phyloP scores from a whole-genome alignment of 2,797 vertebrate species.

The Linurgus olivaceus region DNA sequence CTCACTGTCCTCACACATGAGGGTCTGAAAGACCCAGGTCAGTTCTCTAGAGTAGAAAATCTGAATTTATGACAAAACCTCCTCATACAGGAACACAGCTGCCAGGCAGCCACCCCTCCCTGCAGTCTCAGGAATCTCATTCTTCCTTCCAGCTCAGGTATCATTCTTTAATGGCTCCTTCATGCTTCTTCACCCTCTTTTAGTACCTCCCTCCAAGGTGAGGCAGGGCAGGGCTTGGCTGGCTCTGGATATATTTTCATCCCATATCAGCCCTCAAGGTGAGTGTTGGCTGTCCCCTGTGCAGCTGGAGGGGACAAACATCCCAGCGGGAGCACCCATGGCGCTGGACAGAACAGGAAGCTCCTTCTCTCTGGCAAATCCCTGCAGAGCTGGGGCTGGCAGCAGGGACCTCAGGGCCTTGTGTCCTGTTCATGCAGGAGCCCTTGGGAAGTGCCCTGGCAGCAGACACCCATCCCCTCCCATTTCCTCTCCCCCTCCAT shows the following conservation, averaged over 20 bases:
- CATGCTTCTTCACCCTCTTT: rapidly evolving
- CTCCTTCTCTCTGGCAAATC: rapidly evolving
- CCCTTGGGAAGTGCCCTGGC: neutral
- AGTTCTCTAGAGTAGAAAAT: slow-evolving; percentile 33
- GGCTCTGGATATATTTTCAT: neutral
- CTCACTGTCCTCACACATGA: neutral
- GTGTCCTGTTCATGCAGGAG: neutral
- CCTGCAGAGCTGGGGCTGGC: neutral
- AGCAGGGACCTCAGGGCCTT: neutral
- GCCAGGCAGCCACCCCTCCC: neutral
- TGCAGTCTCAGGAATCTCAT: neutral
- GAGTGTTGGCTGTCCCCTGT: neutral
- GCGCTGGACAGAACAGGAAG: neutral
- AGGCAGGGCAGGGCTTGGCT: neutral
- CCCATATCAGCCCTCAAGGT: neutral
- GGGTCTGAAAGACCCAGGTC: slow-evolving; percentile 63
- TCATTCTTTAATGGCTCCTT: neutral
- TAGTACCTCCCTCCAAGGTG: neutral
- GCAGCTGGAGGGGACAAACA: neutral
- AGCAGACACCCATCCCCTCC: neutral
- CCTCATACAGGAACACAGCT: neutral
- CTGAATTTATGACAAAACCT: slow-evolving; percentile 16
- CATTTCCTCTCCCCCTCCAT: neutral
- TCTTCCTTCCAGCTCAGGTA: neutral
- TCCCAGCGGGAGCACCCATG: neutral